Conservation (phyloP, 1,140 invertebrate species). For the Ruditapes philippinarum region DNA sequence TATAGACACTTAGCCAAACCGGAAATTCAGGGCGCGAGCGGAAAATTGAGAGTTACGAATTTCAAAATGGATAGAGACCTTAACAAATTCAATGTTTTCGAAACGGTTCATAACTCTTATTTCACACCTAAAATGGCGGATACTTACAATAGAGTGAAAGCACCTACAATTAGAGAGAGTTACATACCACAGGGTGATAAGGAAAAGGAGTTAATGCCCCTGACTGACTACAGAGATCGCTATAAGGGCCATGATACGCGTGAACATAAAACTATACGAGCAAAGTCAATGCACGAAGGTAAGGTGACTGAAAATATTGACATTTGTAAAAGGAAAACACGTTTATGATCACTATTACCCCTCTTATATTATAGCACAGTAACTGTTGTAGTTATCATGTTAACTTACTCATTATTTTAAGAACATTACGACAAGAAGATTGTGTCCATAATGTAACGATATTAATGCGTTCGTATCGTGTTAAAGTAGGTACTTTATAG, state of each 20-base stretch:
- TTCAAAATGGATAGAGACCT: conserved; percentile 84
- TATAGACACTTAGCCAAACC: conserved; percentile 75
- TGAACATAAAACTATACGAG: conserved; percentile 72
- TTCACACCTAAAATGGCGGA: conserved; percentile 78
- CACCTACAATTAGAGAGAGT: conserved; percentile 51
- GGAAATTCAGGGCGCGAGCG: conserved; percentile 73
- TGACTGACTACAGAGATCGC: conserved; percentile 80
- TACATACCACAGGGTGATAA: conserved; percentile 80
- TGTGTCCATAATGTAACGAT: too few species aligned
- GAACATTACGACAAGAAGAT: too few species aligned
- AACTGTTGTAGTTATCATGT: too few species aligned
- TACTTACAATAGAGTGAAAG: conserved; percentile 56
- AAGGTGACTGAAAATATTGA: too few species aligned
- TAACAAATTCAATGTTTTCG: conserved; percentile 78
- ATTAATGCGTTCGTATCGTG: too few species aligned
- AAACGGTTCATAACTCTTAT: conserved; percentile 80
- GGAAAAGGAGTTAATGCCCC: conserved; percentile 77
- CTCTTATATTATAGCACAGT: too few species aligned
- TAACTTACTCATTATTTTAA: too few species aligned
- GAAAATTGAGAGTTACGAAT: conserved; percentile 80
- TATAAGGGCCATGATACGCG: conserved; percentile 80
- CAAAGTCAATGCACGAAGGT: conserved; percentile 80
- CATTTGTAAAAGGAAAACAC: too few species aligned
- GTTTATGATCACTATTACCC: too few species aligned
- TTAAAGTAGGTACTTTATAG: too few species aligned